Conservation (phyloP, 1,140 invertebrate species). For the Platorchestia sp. region DNA sequence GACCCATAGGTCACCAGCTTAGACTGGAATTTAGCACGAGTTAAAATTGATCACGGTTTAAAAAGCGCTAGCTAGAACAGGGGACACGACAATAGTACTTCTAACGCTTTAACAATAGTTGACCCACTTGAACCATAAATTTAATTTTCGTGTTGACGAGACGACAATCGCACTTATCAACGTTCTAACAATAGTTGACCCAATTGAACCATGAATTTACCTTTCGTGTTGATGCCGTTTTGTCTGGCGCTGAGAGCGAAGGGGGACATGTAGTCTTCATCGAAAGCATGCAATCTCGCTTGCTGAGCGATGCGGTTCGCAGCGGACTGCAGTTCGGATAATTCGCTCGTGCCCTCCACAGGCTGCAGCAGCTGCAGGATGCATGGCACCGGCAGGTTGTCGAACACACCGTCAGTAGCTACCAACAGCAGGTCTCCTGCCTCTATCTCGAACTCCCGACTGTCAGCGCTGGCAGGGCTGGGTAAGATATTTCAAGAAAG, state of each 20-base stretch:
- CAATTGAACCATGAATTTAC: constrained; percentile 73
- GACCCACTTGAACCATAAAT: constrained; percentile 63
- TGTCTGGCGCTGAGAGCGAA: constrained; percentile 92
- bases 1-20: neutral
- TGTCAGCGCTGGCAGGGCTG: constrained; percentile 92
- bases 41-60: neutral
- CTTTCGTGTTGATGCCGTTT: constrained; percentile 92
- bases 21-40: neutral
- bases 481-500: constrained; percentile 67
- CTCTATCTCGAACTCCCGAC: constrained; percentile 89
- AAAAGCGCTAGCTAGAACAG: no score
- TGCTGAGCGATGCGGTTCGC: constrained; percentile 95
- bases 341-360: constrained; percentile 11
- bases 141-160: constrained; percentile 83
- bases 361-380: constrained; percentile 82
- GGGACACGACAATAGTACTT: neutral
- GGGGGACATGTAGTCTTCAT: constrained; percentile 94
- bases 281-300: constrained; percentile 92
- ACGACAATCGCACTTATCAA: neutral
- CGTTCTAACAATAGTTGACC: neutral
- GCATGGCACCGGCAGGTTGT: constrained; percentile 93
- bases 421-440: constrained; percentile 97
- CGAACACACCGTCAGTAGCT: constrained; percentile 97
- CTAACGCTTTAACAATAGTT: no score
- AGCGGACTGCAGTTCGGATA: constrained; percentile 22